phyloP scores from a whole-genome alignment of 2,113 vertebrate species.

The Myrmophylax atrothorax region DNA sequence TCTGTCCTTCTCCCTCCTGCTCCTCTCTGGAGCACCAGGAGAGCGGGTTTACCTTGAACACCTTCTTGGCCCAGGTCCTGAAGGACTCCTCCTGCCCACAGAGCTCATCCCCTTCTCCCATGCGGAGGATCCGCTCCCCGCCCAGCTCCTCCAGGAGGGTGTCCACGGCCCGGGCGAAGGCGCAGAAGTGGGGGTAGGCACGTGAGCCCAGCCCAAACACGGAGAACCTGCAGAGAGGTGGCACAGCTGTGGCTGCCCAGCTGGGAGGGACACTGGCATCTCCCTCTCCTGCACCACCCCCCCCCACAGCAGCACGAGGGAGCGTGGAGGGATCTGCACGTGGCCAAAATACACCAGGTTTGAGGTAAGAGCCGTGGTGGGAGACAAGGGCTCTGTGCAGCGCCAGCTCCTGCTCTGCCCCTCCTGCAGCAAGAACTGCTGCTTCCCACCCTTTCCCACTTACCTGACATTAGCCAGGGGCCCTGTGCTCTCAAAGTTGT shows the following conservation, averaged over 20 bases:
- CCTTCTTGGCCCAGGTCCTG: slow-evolving; percentile 98
- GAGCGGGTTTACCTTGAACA: slow-evolving; percentile 88
- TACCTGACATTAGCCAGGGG: slow-evolving; percentile 96
- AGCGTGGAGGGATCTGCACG: fast-evolving
- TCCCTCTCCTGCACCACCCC: fast-evolving
- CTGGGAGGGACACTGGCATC: fast-evolving
- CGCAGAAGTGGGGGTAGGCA: slow-evolving; percentile 98
- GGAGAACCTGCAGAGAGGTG: slow-evolving; percentile 82
- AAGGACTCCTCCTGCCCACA: slow-evolving; percentile 98
- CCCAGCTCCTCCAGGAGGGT: slow-evolving; percentile 96
- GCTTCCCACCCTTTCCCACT: fast-evolving
- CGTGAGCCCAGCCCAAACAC: slow-evolving; percentile 96
- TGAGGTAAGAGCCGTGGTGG: background rate
- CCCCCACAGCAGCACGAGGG: background rate
- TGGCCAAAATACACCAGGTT: fast-evolving
- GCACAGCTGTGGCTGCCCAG: background rate
- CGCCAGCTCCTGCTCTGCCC: background rate
- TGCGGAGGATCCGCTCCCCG: slow-evolving; percentile 95
- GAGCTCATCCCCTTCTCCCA: slow-evolving; percentile 97
- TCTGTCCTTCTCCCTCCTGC: background rate
- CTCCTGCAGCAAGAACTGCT: background rate
- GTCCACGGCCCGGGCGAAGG: slow-evolving; percentile 96
- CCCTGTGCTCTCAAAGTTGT: slow-evolving; percentile 94
- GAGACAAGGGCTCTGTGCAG: background rate
- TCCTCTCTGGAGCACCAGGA: background rate